Conservation (phyloP, 2,113 vertebrate genomes). For the Polypterus senegalus region DNA sequence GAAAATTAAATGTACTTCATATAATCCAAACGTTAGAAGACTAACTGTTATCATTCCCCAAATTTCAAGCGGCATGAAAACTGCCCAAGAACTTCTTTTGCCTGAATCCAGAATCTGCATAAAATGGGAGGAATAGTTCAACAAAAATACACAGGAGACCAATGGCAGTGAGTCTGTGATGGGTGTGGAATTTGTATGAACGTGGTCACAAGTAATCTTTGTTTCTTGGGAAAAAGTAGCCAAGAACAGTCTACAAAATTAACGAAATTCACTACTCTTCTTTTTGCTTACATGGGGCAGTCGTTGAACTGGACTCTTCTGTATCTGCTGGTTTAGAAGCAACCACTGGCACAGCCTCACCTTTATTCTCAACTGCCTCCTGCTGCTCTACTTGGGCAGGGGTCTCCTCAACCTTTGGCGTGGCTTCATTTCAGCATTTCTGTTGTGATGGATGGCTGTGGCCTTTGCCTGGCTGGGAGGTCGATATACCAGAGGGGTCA, state of each 20-base stretch:
- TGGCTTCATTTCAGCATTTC: background rate
- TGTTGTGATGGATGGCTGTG: too few species aligned
- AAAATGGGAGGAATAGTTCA: conserved; percentile 65
- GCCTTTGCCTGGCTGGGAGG: too few species aligned
- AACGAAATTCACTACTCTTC: conserved; percentile 65
- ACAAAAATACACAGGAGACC: conserved; percentile 34
- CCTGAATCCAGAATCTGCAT: conserved; percentile 53
- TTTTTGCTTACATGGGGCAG: conserved; percentile 60
- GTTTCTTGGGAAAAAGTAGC: conserved; percentile 41
- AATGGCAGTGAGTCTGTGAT: background rate
- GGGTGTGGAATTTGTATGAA: conserved; percentile 49
- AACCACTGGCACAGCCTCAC: conserved; percentile 27
- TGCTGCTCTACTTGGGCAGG: conserved; percentile 34
- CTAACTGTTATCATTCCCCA: too few species aligned
- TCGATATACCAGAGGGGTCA: too few species aligned
- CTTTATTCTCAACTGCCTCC: conserved; percentile 32
- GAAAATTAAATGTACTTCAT: conserved; percentile 27
- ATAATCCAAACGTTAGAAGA: conserved; percentile 19
- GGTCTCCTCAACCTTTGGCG: conserved; percentile 28
- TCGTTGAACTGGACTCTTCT: conserved; percentile 50
- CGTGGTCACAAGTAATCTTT: conserved; percentile 63
- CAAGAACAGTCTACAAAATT: conserved; percentile 60
- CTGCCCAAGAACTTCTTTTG: conserved; percentile 42
- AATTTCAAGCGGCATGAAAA: conserved; percentile 36
- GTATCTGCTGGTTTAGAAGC: conserved; percentile 33